Percentiles rank a stretch among this genome's conserved stretches.
Evolutionary conservation across 1,140 invertebrate genomes (phyloP).

Genomic region (Trachymyrmex septentrionalis): DNA sequence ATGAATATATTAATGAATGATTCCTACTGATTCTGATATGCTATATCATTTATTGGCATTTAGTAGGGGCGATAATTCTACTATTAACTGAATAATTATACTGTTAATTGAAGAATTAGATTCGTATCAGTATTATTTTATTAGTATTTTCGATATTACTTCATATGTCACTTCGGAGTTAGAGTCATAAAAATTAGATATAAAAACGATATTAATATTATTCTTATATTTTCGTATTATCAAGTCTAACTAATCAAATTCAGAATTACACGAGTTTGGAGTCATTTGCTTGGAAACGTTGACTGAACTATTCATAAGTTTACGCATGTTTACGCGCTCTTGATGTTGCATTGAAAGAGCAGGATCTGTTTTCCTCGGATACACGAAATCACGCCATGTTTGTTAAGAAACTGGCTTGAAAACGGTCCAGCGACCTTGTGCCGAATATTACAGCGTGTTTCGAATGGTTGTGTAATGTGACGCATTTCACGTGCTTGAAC

Average conservation of each 20-base stretch:
- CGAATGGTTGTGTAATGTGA: conserved; percentile 63
- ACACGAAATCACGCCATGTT: conserved; percentile 21
- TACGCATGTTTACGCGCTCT: not conserved
- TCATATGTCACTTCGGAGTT: not conserved
- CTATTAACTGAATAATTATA: not conserved
- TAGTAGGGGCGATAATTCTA: not conserved
- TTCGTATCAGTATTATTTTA: not conserved
- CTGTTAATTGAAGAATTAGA: not conserved
- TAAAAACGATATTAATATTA: not conserved
- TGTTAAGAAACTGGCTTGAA: conserved; percentile 53
- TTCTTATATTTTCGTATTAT: not conserved
- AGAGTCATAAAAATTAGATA: too few relatives aligned
- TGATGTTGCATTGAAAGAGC: not conserved
- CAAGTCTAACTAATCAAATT: not conserved
- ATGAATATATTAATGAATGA: not conserved
- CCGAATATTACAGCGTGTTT: conserved; percentile 73
- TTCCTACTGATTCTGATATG: not conserved
- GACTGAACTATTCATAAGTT: not conserved
- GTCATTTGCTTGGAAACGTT: not conserved
- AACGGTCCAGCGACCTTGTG: conserved; percentile 79
- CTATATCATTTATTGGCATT: not conserved
- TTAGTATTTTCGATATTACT: not conserved
- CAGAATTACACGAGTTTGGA: not conserved
- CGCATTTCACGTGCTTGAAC: conserved; percentile 51
- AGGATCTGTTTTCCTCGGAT: not conserved